A percentile compares a stretch with the other conserved stretches of the same genome.
These are phyloP conservation scores for Hormiphora californensis DNA, from an alignment of 37 sponge, comb jelly and placozoan genomes.

Conservation along the genomic window DNA sequence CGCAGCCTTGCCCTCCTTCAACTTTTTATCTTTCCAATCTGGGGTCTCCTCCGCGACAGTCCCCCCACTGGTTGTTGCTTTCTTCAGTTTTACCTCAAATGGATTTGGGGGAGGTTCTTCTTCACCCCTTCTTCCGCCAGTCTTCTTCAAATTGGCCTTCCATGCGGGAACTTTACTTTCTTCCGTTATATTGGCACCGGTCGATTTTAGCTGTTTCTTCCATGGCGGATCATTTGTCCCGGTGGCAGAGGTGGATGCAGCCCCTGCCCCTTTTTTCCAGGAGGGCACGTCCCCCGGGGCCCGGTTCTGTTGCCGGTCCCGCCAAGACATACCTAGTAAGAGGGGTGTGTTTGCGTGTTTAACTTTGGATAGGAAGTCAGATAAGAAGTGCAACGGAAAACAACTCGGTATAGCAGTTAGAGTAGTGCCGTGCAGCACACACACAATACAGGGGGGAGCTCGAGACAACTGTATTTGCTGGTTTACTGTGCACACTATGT, in stretches of 20 bases:
- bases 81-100: neutral
- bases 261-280: neutral
- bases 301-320: neutral
- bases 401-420: too few species aligned
- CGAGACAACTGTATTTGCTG: too few species aligned
- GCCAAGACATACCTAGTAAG: constrained; percentile 6
- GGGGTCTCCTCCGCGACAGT: neutral
- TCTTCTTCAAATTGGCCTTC: constrained; percentile 16
- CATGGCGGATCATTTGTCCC: neutral
- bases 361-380: too few species aligned
- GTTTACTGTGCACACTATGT: too few species aligned
- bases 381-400: too few species aligned
- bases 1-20: neutral
- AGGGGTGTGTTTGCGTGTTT: too few species aligned
- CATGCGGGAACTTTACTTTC: neutral
- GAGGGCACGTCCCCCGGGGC: neutral
- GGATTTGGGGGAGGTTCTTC: neutral
- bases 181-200: neutral
- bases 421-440: too few species aligned
- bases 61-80: neutral
- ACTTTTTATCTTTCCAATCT: neutral
- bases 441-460: too few species aligned
- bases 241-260: neutral
- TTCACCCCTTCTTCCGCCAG: neutral
- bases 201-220: constrained; percentile 11